Base-by-base conservation (phyloP, 2,113 vertebrate genomes). In the Murina feae region DNA sequence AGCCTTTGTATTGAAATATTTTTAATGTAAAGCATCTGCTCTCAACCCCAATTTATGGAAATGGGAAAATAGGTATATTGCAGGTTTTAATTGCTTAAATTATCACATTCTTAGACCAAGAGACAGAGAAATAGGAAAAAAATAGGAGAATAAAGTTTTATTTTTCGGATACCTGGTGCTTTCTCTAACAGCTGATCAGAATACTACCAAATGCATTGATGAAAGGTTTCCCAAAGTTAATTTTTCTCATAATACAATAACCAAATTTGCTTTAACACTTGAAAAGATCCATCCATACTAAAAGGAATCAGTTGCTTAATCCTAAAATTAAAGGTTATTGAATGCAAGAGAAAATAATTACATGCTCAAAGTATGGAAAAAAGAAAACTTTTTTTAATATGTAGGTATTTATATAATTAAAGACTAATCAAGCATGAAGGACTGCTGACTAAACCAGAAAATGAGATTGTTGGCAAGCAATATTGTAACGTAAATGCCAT, bases 391-490 rank as follows among this genome's bases (percentile, higher is more conserved):
- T 98, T 92, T 96, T 98, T 98, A 96, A 98, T 98, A 98, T 98
- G 98, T 98, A 98, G 98, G 98, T 98, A 98, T 98, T 99, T 98
- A 98, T 99, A 97, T 98, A 99, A 99, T 99, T 99, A 98, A 99
- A 98, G 98, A 98, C 98, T 98, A 99, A 99, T 98, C 98, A 99
- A 99, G 99, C 99, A 97, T 99, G 99, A 99, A 99, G 98, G 92
- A 98, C 99, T 99, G 99, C 99, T 99, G 99, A 99, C 99, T 99
- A 99, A 99, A 99, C 99, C 99, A 99, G 99, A 99, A 99, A 99
- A 99, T 99, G 99, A 99, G 99, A 99, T 98, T 99, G 99, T 99
- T 99, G 99, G 98, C 99, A 99, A 99, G 99, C 99, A 99, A 99
- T 99, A 99, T 98, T 98, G 98, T 98, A 98, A 98, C 99, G 98